phyloP scores from a whole-genome alignment of 2,797 vertebrate species.

The Taeniopygia guttata region DNA sequence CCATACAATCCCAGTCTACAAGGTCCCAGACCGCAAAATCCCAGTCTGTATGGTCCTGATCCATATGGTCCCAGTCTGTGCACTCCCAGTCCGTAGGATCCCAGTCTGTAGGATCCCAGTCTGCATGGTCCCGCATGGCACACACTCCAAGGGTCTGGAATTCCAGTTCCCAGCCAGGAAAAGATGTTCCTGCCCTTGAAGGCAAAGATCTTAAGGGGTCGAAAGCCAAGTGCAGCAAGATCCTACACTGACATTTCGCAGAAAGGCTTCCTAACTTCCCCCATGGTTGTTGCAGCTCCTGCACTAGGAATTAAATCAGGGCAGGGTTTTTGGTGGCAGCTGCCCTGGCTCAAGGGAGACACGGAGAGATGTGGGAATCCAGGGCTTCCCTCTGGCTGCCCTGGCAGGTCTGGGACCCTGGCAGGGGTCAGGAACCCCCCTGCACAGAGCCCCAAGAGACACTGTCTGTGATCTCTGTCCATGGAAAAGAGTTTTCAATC shows the following conservation, averaged over 20 bases:
- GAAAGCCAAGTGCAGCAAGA: neutral
- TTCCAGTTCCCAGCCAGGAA: neutral
- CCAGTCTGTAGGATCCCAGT: neutral
- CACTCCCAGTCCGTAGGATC: neutral
- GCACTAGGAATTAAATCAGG: neutral
- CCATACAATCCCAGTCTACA: no score
- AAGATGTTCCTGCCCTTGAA: neutral
- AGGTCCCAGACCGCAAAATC: no score
- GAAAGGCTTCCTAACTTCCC: neutral
- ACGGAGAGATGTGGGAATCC: no score
- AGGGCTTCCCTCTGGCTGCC: no score
- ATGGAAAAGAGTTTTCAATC: no score
- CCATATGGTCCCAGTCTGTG: no score
- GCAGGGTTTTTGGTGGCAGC: neutral
- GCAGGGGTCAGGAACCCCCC: no score
- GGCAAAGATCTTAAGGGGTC: neutral
- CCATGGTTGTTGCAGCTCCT: neutral
- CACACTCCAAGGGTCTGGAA: neutral
- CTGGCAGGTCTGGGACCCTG: no score
- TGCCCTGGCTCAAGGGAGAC: neutral
- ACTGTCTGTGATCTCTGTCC: no score
- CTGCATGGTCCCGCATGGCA: neutral
- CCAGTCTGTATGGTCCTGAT: no score
- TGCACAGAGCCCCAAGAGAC: no score
- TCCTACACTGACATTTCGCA: neutral